phyloP scores from a whole-genome alignment of 2,113 vertebrate genomes.

The Laterallus jamaicensis region DNA sequence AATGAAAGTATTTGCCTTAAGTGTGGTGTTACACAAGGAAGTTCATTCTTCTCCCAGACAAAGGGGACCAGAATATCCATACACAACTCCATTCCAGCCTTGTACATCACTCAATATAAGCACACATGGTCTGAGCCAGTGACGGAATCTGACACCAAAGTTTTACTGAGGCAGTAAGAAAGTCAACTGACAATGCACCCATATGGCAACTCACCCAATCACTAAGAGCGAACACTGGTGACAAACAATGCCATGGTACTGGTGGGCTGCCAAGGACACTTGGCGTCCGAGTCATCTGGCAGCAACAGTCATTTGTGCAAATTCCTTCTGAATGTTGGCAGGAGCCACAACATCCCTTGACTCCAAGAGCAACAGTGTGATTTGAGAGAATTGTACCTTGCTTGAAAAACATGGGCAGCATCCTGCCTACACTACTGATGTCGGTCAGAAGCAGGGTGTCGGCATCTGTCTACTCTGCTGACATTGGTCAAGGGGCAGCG shows the following conservation, averaged over 20 bases:
- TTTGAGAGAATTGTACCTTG: neutral
- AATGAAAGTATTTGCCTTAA: neutral
- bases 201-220: neutral
- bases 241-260: neutral
- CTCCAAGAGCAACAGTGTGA: neutral
- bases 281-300: neutral
- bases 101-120: neutral
- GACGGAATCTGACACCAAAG: neutral
- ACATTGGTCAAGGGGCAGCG: too few relatives aligned
- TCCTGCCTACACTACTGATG: neutral
- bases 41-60: neutral
- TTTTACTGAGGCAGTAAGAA: neutral
- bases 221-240: rapidly evolving
- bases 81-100: neutral
- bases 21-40: neutral
- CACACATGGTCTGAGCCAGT: neutral
- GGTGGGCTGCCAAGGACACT: neutral
- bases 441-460: rapidly evolving
- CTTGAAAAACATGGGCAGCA: rapidly evolving
- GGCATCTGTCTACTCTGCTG: neutral
- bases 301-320: neutral
- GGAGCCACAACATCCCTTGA: rapidly evolving
- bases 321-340: neutral
- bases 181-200: rapidly evolving
- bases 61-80: neutral